phyloP scores from a whole-genome alignment of 2,113 vertebrate genomes.

The Melanerpes aurifrons region DNA sequence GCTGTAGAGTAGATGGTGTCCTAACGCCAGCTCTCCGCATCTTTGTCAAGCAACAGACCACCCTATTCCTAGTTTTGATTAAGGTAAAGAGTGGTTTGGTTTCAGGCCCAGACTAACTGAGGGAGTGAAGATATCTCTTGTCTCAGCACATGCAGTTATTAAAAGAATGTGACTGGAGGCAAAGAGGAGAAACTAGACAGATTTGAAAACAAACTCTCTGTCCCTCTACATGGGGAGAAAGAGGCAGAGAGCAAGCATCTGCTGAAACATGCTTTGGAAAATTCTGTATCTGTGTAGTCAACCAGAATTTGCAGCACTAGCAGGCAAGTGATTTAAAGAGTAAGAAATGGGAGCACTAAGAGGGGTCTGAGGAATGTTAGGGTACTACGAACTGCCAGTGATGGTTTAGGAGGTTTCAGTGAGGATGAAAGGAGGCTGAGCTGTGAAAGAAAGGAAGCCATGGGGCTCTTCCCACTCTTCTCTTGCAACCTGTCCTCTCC shows the following conservation, averaged over 20 bases:
- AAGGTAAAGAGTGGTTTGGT: slow-evolving; percentile 1
- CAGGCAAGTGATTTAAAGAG: neutral
- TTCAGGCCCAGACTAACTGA: neutral
- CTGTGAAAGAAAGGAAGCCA: neutral
- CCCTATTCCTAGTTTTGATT: neutral
- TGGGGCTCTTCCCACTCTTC: neutral
- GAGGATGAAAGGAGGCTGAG: neutral
- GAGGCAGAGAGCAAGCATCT: neutral
- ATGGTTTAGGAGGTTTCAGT: neutral
- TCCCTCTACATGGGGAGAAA: neutral
- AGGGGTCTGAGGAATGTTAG: neutral
- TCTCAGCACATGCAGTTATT: slow-evolving; percentile 7
- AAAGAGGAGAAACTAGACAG: neutral
- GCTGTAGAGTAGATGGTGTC: neutral
- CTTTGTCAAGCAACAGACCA: neutral
- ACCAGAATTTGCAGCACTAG: neutral
- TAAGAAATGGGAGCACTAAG: neutral
- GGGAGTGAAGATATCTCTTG: neutral
- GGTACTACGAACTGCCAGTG: neutral
- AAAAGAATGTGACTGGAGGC: slow-evolving; percentile 31
- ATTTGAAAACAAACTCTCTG: neutral
- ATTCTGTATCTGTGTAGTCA: neutral
- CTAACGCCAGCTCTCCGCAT: neutral
- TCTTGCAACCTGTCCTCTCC: neutral
- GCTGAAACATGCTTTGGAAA: neutral